Conservation (phyloP, 2,888 invertebrate genomes). For the Orthosia incerta region DNA sequence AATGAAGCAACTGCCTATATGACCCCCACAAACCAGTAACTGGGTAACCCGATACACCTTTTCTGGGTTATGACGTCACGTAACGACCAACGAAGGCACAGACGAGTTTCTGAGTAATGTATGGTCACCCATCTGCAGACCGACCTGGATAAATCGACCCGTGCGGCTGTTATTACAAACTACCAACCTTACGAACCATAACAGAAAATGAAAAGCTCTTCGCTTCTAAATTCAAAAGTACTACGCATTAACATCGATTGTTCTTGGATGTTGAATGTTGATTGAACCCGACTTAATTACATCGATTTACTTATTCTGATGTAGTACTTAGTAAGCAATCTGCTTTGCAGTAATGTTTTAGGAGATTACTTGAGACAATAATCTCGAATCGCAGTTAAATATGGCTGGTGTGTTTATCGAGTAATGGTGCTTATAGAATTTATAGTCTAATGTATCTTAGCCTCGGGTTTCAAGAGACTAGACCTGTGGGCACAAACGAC, state of each 20-base stretch:
- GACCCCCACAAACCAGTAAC: too few species aligned
- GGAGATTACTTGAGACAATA: slow-evolving; percentile 48
- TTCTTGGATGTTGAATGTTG: slow-evolving; percentile 6
- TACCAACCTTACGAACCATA: slow-evolving; percentile 8
- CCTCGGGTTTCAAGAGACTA: slow-evolving; percentile 21
- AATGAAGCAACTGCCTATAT: too few species aligned
- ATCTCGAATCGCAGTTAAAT: slow-evolving; percentile 37
- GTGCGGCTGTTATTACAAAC: too few species aligned
- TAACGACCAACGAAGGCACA: too few species aligned
- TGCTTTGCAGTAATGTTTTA: slow-evolving; percentile 35
- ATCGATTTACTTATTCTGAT: slow-evolving; percentile 39
- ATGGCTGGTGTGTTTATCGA: slow-evolving; percentile 31
- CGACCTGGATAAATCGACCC: too few species aligned
- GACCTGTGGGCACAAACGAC: background rate
- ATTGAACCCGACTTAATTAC: slow-evolving; percentile 26
- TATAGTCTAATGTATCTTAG: slow-evolving; percentile 16
- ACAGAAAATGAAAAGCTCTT: slow-evolving; percentile 33
- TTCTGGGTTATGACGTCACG: too few species aligned
- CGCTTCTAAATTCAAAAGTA: slow-evolving; percentile 45
- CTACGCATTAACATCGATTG: slow-evolving; percentile 10
- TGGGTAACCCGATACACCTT: too few species aligned
- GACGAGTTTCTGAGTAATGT: too few species aligned
- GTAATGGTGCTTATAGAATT: slow-evolving; percentile 25
- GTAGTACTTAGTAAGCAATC: slow-evolving; percentile 35
- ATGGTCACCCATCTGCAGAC: too few species aligned